Evolutionary conservation across 2,113 vertebrate genomes (phyloP).

Genomic region (Dasyurus viverrinus): DNA sequence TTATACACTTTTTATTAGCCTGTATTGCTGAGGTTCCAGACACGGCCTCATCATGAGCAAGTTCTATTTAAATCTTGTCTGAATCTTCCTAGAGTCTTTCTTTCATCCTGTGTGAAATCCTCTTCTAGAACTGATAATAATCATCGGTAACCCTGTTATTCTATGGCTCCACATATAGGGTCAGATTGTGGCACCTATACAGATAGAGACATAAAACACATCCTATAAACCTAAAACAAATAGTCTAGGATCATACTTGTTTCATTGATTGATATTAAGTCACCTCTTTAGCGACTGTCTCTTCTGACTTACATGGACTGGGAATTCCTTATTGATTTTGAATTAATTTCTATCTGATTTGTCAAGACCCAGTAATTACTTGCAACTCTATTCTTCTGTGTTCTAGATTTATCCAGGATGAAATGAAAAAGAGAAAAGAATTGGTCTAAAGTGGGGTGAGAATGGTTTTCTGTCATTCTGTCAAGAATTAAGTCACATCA

Average conservation of each 20-base stretch:
- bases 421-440: conserved; percentile 31
- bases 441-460: neutral
- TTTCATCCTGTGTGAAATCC: conserved; percentile 37
- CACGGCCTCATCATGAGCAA: neutral
- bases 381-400: neutral
- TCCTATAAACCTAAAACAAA: conserved; percentile 27
- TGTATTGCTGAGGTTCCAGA: neutral
- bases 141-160: conserved; percentile 5
- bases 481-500: neutral
- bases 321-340: conserved; percentile 17
- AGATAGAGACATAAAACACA: neutral
- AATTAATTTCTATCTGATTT: conserved; percentile 35
- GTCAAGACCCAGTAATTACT: conserved; percentile 26
- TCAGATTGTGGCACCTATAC: conserved; percentile 17
- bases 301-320: conserved; percentile 47
- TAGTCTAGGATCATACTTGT: conserved; percentile 4
- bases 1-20: conserved; percentile 30
- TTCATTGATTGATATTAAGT: conserved; percentile 53
- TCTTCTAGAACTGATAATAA: conserved; percentile 52
- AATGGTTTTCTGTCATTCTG: neutral
- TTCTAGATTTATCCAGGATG: conserved; percentile 19
- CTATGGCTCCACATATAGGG: conserved; percentile 3
- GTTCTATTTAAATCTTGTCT: conserved; percentile 32
- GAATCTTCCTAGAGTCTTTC: conserved; percentile 41
- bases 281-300: conserved; percentile 1